Percentiles rank a stretch among this genome's conserved stretches.
Conservation (phyloP, 1,140 invertebrate species). For the Rhynchophorus ferrugineus region DNA sequence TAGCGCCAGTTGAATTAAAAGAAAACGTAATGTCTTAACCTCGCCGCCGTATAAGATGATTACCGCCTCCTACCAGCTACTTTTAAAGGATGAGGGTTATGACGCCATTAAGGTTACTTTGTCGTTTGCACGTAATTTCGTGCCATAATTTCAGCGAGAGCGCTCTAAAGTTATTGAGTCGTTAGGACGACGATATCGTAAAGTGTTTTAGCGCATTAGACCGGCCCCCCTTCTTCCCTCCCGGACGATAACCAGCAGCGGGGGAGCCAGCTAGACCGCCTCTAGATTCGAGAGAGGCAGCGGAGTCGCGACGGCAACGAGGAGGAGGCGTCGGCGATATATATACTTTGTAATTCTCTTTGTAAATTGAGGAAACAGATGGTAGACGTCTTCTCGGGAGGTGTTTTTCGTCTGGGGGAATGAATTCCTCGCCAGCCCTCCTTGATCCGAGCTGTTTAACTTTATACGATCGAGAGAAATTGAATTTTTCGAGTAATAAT, state of each 20-base stretch:
- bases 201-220: constrained; percentile 31
- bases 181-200: constrained; percentile 29
- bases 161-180: constrained; percentile 28
- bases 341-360: not conserved
- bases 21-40: not conserved
- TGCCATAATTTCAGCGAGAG: constrained; percentile 19
- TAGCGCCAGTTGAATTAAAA: not conserved
- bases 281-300: too few relatives aligned
- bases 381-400: too few relatives aligned
- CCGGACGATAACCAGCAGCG: constrained; percentile 11
- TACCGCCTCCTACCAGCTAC: constrained; percentile 2
- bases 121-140: constrained; percentile 23
- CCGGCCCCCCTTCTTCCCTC: constrained; percentile 13
- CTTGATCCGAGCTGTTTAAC: too few relatives aligned
- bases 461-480: too few relatives aligned
- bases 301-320: too few relatives aligned
- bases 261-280: too few relatives aligned
- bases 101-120: constrained; percentile 17
- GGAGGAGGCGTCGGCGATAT: too few relatives aligned
- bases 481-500: too few relatives aligned
- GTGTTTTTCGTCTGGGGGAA: too few relatives aligned
- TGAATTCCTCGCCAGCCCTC: too few relatives aligned
- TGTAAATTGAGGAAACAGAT: not conserved
- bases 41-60: not conserved
- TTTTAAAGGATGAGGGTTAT: constrained; percentile 11